These are phyloP conservation scores for Cydia pomonella DNA, from an alignment of 1,140 invertebrate species.

Conservation along the genomic window DNA sequence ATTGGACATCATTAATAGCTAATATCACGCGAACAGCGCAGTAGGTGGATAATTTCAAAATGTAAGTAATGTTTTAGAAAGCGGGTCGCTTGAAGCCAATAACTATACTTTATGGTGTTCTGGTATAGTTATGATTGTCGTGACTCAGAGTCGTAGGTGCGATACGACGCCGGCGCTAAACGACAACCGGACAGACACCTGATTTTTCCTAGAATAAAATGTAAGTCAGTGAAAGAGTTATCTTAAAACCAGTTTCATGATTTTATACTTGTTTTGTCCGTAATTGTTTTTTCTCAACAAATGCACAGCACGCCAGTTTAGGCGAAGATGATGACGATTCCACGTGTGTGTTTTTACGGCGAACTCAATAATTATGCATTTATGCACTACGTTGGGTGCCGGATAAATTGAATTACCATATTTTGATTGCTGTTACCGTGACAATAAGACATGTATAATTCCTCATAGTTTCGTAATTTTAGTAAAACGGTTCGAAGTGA, in stretches of 20 bases:
- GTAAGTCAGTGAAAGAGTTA: neutral
- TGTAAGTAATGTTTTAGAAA: constrained; percentile 33
- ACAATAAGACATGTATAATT: too few species aligned
- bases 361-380: too few species aligned
- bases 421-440: too few species aligned
- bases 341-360: too few species aligned
- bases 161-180: constrained; percentile 21
- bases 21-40: constrained; percentile 15
- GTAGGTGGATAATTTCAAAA: constrained; percentile 28
- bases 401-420: too few species aligned
- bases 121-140: constrained; percentile 34
- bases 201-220: neutral
- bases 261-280: neutral
- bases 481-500: too few species aligned
- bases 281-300: too few species aligned
- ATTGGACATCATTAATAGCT: constrained; percentile 11
- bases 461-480: too few species aligned
- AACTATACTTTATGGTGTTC: constrained; percentile 36
- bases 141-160: constrained; percentile 33
- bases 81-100: constrained; percentile 32
- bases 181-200: constrained; percentile 12
- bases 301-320: too few species aligned
- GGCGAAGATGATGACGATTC: too few species aligned
- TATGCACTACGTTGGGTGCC: too few species aligned
- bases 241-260: neutral